phyloP scores from a whole-genome alignment of 2,797 vertebrate genomes.

The Falco biarmicus region DNA sequence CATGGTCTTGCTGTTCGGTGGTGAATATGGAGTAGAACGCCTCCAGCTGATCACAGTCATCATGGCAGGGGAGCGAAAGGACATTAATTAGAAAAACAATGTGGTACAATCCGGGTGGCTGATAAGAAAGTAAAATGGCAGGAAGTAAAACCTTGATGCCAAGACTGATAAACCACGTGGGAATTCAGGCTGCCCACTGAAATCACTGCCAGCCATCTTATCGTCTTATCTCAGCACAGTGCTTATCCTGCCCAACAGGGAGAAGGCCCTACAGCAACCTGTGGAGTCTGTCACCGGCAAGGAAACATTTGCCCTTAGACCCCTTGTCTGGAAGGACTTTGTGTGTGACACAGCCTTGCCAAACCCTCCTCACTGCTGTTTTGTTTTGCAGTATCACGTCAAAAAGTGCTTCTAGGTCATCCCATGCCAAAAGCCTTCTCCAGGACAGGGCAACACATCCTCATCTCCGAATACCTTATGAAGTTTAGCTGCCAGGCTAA shows the following conservation, averaged over 20 bases:
- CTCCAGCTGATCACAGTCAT: constrained; percentile 84
- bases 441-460: not conserved
- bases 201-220: constrained; percentile 69
- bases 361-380: not conserved
- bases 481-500: not conserved
- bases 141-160: constrained; percentile 46
- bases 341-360: not conserved
- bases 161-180: constrained; percentile 39
- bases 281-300: not conserved
- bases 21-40: constrained; percentile 99
- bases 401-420: not conserved
- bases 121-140: constrained; percentile 54
- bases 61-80: constrained; percentile 23
- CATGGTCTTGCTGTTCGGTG: constrained; percentile 97
- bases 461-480: not conserved
- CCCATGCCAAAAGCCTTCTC: not conserved
- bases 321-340: not conserved
- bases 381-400: fast-evolving
- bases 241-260: constrained; percentile 47
- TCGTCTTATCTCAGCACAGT: constrained; percentile 66
- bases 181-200: constrained; percentile 72
- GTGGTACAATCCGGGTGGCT: not conserved
- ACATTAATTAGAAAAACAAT: constrained; percentile 63
- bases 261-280: constrained; percentile 21
- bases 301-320: constrained; percentile 4